Percentiles rank a stretch among this genome's conserved stretches.
Conservation (phyloP, 2,888 invertebrate genomes). For the Eurytoma adleriae region DNA sequence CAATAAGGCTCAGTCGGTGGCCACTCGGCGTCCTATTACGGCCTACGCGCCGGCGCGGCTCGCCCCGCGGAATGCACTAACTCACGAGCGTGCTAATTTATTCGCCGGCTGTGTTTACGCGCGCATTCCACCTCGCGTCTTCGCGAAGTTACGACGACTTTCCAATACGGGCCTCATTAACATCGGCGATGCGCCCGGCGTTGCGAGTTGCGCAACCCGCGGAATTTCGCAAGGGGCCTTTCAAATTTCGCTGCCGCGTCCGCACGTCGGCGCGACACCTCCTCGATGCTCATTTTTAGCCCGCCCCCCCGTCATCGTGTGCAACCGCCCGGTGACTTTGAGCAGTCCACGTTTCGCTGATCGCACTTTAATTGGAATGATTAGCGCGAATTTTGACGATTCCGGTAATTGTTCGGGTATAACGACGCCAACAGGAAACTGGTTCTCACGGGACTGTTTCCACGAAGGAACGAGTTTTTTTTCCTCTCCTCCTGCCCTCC, state of each 20-base stretch:
- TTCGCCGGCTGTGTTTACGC: conserved; percentile 8
- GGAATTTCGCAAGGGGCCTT: conserved; percentile 32
- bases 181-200: conserved; percentile 13
- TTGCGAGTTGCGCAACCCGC: conserved; percentile 10
- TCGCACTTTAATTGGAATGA: no score
- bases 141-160: background rate
- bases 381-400: conserved; percentile 4
- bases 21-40: conserved; percentile 8
- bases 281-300: no score
- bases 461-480: background rate
- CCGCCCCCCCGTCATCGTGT: no score
- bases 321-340: no score
- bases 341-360: no score
- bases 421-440: conserved; percentile 2
- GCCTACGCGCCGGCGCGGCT: background rate
- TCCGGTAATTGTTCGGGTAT: conserved; percentile 7
- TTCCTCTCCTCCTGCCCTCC: background rate
- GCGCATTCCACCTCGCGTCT: background rate
- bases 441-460: background rate
- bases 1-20: background rate
- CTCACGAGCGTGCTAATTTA: conserved; percentile 44
- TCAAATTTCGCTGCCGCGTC: background rate
- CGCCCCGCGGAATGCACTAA: conserved; percentile 10
- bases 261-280: background rate
- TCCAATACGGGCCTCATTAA: conserved; percentile 30